These are phyloP conservation scores for Callinectes sapidus DNA, from an alignment of 2,888 invertebrate species.

Conservation along the genomic window DNA sequence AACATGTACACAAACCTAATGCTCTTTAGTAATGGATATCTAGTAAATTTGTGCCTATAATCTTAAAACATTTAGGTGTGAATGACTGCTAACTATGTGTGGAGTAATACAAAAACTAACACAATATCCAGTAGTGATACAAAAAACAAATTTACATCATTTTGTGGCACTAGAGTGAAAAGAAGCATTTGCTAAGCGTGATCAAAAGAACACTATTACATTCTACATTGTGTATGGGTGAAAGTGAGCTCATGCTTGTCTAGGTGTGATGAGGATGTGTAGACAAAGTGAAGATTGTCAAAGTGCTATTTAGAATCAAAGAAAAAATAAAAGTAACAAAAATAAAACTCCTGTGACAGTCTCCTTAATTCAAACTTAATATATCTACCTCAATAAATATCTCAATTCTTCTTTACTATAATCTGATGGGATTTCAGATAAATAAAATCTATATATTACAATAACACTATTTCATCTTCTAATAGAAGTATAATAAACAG, in stretches of 20 bases:
- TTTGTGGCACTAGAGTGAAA: too few species aligned
- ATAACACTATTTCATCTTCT: background rate
- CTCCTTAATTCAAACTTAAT: background rate
- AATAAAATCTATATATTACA: background rate
- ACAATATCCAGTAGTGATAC: too few species aligned
- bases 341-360: background rate
- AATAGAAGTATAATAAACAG: background rate
- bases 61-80: background rate
- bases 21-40: background rate
- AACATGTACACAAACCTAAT: background rate
- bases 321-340: background rate
- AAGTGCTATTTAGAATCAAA: background rate
- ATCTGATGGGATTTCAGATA: background rate
- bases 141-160: too few species aligned
- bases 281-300: constrained; percentile 4
- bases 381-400: background rate
- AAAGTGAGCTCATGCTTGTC: background rate
- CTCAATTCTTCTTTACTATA: background rate
- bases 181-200: too few species aligned
- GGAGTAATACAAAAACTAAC: background rate
- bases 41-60: background rate
- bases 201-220: background rate
- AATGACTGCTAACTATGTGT: background rate
- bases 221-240: constrained; percentile 12
- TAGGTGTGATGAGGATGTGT: background rate